Evolutionary conservation across 2,113 vertebrate genomes (phyloP).

Genomic region (Petromus typicus): DNA sequence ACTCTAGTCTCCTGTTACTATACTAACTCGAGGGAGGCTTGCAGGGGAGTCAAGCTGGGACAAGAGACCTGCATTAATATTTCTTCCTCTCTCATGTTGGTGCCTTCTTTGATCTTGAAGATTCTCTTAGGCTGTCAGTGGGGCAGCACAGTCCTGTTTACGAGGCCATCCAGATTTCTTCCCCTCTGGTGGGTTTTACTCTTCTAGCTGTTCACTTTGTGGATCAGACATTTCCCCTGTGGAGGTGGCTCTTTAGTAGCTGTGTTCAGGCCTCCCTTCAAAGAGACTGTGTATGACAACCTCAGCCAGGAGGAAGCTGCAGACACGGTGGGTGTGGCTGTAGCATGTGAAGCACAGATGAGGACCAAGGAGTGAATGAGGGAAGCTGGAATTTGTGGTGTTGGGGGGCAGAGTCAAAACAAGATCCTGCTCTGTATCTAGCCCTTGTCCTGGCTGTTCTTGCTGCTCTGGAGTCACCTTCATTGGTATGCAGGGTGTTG

Average conservation of each 20-base stretch:
- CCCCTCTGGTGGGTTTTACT: background rate
- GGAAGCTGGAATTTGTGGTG: background rate
- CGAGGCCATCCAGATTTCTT: background rate
- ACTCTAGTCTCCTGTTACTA: background rate
- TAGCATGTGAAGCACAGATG: background rate
- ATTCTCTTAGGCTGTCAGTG: background rate
- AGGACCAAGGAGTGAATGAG: background rate
- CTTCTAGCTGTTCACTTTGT: background rate
- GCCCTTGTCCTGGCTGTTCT: background rate
- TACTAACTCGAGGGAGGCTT: background rate
- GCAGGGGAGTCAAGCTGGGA: background rate
- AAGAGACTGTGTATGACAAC: background rate
- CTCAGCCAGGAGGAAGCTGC: background rate
- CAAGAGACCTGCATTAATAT: background rate
- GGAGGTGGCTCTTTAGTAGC: background rate
- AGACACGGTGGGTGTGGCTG: background rate
- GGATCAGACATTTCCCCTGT: no score
- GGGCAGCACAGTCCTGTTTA: background rate
- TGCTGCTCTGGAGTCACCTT: conserved; percentile 48
- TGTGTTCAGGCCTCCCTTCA: background rate
- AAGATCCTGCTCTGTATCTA: background rate
- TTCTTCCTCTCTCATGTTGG: background rate
- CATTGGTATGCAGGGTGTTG: background rate
- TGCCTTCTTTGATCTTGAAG: background rate
- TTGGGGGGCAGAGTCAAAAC: background rate